A percentile compares a stretch with the other conserved stretches of the same genome.
Evolutionary conservation across 2,113 vertebrate genomes (phyloP).

Genomic region (Axis porcinus): DNA sequence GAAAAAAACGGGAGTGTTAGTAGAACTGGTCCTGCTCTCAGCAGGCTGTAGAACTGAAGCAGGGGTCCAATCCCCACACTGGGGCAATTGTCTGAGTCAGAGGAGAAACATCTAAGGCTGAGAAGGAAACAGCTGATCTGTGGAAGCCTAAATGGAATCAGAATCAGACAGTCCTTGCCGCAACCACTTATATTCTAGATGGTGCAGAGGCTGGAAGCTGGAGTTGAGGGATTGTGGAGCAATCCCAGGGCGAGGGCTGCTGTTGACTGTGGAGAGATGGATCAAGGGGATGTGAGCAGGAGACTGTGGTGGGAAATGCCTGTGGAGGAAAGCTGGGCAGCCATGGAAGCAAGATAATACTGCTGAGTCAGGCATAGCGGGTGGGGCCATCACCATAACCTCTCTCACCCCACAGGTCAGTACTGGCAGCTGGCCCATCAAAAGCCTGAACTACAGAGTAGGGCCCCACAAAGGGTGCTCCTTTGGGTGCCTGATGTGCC

Average conservation of each 20-base stretch:
- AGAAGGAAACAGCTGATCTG: background rate
- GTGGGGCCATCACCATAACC: background rate
- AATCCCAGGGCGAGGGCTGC: background rate
- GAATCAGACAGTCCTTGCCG: background rate
- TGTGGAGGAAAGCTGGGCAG: background rate
- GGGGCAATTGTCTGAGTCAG: background rate
- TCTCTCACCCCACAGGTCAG: background rate
- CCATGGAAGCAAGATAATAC: background rate
- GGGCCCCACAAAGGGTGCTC: too few relatives aligned
- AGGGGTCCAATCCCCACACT: background rate
- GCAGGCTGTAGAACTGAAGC: background rate
- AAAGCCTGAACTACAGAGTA: background rate
- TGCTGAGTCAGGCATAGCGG: background rate
- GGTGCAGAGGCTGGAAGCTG: background rate
- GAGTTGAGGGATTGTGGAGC: background rate
- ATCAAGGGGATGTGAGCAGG: background rate
- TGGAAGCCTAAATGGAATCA: background rate
- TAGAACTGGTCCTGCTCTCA: background rate
- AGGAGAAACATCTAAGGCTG: background rate
- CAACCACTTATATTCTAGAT: background rate
- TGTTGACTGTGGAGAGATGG: background rate
- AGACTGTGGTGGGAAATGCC: background rate
- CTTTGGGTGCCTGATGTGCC: too few relatives aligned
- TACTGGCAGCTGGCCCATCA: background rate
- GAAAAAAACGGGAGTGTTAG: fast-evolving